phyloP scores from a whole-genome alignment of 2,888 invertebrate genomes.

The Hirtodrosophila duncani region DNA sequence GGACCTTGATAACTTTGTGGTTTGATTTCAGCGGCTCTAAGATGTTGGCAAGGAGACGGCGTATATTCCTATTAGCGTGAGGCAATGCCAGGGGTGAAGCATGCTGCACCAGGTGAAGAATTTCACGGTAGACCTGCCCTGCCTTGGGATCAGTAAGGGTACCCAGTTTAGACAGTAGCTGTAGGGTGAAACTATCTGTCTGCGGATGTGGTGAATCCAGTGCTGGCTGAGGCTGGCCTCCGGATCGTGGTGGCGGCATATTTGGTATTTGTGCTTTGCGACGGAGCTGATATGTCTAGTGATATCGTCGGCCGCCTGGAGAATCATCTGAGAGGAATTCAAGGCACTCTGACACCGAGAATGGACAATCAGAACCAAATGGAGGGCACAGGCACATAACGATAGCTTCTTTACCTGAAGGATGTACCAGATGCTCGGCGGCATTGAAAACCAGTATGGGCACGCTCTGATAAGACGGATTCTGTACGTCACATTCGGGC shows the following conservation, averaged over 20 bases:
- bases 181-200: slow-evolving; percentile 89
- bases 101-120: slow-evolving; percentile 86
- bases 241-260: background rate
- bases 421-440: slow-evolving; percentile 90
- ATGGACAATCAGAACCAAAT: slow-evolving; percentile 86
- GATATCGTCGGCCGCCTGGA: slow-evolving; percentile 82
- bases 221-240: background rate
- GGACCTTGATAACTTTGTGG: slow-evolving; percentile 91
- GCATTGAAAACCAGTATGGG: slow-evolving; percentile 96
- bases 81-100: slow-evolving; percentile 84
- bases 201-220: slow-evolving; percentile 13
- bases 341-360: slow-evolving; percentile 86
- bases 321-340: slow-evolving; percentile 86
- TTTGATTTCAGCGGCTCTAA: slow-evolving; percentile 89
- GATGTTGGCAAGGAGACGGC: slow-evolving; percentile 89
- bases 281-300: slow-evolving; percentile 35
- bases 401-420: slow-evolving; percentile 90
- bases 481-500: slow-evolving; percentile 96
- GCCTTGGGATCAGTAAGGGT: slow-evolving; percentile 90
- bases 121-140: slow-evolving; percentile 86
- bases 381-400: slow-evolving; percentile 88
- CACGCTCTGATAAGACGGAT: slow-evolving; percentile 94
- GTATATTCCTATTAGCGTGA: slow-evolving; percentile 84
- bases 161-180: slow-evolving; percentile 88
- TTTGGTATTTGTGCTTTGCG: slow-evolving; percentile 14